Evolutionary conservation across 2,113 vertebrate species (phyloP), one percentile per base, ranked within the genome.

Genomic region (Ceuthmochares aereus): DNA sequence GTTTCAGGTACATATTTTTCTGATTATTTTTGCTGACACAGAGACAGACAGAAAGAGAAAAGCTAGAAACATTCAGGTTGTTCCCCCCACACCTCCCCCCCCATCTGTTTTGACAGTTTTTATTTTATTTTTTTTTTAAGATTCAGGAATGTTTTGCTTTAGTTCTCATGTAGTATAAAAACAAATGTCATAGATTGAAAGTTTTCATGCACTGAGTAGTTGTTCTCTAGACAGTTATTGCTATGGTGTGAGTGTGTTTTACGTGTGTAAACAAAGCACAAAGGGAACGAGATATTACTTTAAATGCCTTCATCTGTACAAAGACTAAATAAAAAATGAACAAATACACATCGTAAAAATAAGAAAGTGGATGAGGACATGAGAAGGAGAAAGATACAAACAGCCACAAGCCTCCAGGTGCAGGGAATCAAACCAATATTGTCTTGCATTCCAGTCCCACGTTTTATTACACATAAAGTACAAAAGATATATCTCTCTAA

Each of bases 341-440:
- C 18, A 66, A 68, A 74, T n/a, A 69, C 21, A 62, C 18, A 27
- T 40, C 49, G 21, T 62, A 87, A 87, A 77, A 76, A 51, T 23
- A 43, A 36, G 62, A 76, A 94, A 79, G 4, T 32, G 32, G 30
- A 64, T 69, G 43, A 87, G 8, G 37, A 94, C 47, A 58, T 59
- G 40, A 78, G 92, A 76, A 87, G 13, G 8, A 79, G 30, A 94
- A 82, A 67, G 23, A 87, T 14, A 26, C 21, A 87, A 95, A 74
- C 47, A 87, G 73, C 22, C 43, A 10, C 56, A 52, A 88, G 75
- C 60, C 34, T 87, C 86, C 89, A 97, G 88, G 40, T 95, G 87
- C 45, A 95, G 64, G 34, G 37, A 92, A 91, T 95, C 84, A 92
- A 89, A 92, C 9, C 23, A 70, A 55, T 25, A 8, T 60, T 92